A percentile compares a stretch with the other conserved stretches of the same genome.
Conservation (phyloP, 2,797 vertebrate genomes). For the Glyptemys insculpta region DNA sequence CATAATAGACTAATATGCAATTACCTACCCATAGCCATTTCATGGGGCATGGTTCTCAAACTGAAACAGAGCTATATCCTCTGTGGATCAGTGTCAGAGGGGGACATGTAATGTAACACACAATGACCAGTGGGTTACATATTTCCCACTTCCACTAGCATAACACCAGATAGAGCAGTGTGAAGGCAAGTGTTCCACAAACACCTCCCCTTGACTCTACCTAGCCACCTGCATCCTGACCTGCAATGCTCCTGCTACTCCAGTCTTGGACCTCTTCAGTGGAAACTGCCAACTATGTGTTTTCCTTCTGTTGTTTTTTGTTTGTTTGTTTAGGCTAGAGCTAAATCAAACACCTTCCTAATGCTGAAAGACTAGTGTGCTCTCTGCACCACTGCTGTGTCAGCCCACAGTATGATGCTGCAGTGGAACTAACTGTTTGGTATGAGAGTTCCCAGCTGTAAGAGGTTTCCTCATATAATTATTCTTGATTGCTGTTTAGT, state of each 20-base stretch:
- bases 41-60: not conserved
- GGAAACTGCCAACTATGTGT: not conserved
- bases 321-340: not conserved
- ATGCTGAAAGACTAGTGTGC: not conserved
- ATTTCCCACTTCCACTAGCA: too few species aligned
- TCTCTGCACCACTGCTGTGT: not conserved
- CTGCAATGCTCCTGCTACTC: fast-evolving
- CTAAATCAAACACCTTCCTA: not conserved
- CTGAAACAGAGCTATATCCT: not conserved
- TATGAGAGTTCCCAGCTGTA: not conserved
- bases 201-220: not conserved
- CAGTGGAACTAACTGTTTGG: not conserved
- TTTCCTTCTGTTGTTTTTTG: not conserved
- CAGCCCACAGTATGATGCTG: not conserved
- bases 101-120: not conserved
- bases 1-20: not conserved
- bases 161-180: too few species aligned
- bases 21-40: fast-evolving
- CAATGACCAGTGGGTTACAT: not conserved
- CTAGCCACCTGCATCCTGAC: not conserved
- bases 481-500: slow-evolving; percentile 37
- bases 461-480: slow-evolving; percentile 1
- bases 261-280: not conserved
- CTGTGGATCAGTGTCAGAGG: not conserved
- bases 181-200: fast-evolving